Evolutionary conservation across 2,888 invertebrate species (phyloP), one percentile per base, ranked within the genome.

Genomic region (Torymus tubicola): DNA sequence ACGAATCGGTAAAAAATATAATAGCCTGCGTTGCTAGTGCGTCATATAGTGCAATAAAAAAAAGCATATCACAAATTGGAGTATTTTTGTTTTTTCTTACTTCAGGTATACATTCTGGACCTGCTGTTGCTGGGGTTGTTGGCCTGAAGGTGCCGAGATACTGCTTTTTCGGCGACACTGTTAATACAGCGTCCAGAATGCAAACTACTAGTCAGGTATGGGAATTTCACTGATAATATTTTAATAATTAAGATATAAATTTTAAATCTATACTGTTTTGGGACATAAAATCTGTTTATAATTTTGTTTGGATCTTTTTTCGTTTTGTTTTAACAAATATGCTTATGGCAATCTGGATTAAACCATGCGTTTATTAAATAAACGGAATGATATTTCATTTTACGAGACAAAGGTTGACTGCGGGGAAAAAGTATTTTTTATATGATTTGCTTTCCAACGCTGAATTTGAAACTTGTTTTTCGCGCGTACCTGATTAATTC

Each of bases 121-220:
- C 96, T 0, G 96, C 96, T 55, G 97, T 97, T 5, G 97, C 96
- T 0, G 97, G 97, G 0, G 95, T 97, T 24, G 95, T 97, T 0
- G 97, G 97, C 0, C 91, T 95, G 58, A 96, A 96, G 87, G 94
- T 96, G 72, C 97, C 96, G 0, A 93, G 97, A 85, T 97, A 96
- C 90, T 97, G 97, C 86, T 94, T 98, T 68, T 97, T 97, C 83
- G 97, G 97, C 0, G 97, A 97, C 89, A 96, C 97, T 0, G 96
- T 98, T 18, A 98, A 98, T 89, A 97, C 96, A 0, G 97, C 97
- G 1, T 96, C 97, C 2, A 93, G 97, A 79, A 97, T 97, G 97
- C 97, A 97, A 89, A 93, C 94, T 0, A 93, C 93, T 24, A 93
- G 94, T 84, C 87, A 92, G 90, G 94, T 94, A 79, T 89, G 89